These are phyloP conservation scores for Chrysolina haemoptera DNA, from an alignment of 2,888 invertebrate species.

Conservation along the genomic window DNA sequence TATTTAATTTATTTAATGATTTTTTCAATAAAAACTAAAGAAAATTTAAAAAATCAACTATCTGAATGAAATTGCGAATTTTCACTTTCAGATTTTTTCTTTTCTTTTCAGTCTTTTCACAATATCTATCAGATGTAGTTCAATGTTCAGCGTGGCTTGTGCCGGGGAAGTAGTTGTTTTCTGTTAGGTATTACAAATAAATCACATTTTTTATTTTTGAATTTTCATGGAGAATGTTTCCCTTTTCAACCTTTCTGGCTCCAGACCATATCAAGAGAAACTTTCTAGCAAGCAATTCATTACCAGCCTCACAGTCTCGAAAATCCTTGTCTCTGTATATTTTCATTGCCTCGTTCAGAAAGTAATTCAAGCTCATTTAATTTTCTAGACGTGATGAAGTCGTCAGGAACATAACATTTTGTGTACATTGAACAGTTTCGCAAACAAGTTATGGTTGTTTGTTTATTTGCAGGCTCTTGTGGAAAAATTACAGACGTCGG, in stretches of 20 bases:
- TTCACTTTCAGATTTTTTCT: no score
- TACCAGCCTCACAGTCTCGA: not conserved
- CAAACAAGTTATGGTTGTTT: conserved; percentile 23
- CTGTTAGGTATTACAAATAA: no score
- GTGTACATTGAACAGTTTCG: not conserved
- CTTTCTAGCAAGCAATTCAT: not conserved
- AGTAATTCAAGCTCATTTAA: not conserved
- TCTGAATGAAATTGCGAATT: no score
- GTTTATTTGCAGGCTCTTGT: conserved; percentile 69
- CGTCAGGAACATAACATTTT: not conserved
- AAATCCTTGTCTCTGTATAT: not conserved
- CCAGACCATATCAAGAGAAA: not conserved
- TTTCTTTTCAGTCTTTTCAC: no score
- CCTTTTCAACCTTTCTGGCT: not conserved
- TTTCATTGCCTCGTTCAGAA: not conserved
- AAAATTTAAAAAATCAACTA: no score
- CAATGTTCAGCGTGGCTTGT: no score
- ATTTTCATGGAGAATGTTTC: no score
- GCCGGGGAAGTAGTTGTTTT: no score
- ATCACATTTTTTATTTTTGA: no score
- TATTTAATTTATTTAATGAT: no score
- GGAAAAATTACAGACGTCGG: conserved; percentile 72
- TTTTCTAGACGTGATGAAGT: not conserved
- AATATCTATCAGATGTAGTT: no score
- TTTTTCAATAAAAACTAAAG: no score